Evolutionary conservation across 1,140 invertebrate species (phyloP).

Genomic region (Lepidotrigona ventralis): DNA sequence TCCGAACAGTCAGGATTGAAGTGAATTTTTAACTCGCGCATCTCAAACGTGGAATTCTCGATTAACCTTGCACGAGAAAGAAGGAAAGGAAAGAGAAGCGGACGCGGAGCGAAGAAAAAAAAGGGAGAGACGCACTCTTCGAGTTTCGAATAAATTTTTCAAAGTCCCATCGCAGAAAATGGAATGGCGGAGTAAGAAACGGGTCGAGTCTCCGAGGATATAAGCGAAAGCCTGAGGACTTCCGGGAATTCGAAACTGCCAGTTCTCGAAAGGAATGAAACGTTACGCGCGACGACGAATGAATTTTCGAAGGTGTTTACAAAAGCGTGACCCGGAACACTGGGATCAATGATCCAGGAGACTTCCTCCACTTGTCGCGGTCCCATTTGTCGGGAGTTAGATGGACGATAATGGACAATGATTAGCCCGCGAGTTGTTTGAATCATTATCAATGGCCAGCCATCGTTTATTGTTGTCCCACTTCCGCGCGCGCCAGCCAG

Average conservation of each 20-base stretch:
- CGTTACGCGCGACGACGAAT: not conserved
- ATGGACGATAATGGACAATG: slow-evolving; percentile 41
- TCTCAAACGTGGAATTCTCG: no score
- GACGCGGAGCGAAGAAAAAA: no score
- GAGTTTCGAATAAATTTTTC: slow-evolving; percentile 33
- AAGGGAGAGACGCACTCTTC: not conserved
- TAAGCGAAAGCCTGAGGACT: no score
- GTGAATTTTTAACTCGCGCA: accelerated
- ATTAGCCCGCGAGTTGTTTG: slow-evolving; percentile 36
- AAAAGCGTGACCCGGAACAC: not conserved
- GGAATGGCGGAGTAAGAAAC: not conserved
- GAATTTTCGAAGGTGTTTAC: not conserved
- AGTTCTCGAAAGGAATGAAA: not conserved
- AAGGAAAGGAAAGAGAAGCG: not conserved
- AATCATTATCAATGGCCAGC: slow-evolving; percentile 27
- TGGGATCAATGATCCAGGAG: slow-evolving; percentile 22
- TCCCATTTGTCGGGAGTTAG: slow-evolving; percentile 19
- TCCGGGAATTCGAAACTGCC: not conserved
- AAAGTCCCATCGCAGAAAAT: slow-evolving; percentile 25
- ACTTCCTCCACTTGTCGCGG: slow-evolving; percentile 24
- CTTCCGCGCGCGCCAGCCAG: not conserved
- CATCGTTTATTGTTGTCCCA: slow-evolving; percentile 13
- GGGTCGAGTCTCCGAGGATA: slow-evolving; percentile 21
- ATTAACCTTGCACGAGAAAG: no score
- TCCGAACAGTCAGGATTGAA: no score